These are phyloP conservation scores for Tribolium castaneum DNA, from an alignment of 1,140 invertebrate genomes.

Conservation along the genomic window DNA sequence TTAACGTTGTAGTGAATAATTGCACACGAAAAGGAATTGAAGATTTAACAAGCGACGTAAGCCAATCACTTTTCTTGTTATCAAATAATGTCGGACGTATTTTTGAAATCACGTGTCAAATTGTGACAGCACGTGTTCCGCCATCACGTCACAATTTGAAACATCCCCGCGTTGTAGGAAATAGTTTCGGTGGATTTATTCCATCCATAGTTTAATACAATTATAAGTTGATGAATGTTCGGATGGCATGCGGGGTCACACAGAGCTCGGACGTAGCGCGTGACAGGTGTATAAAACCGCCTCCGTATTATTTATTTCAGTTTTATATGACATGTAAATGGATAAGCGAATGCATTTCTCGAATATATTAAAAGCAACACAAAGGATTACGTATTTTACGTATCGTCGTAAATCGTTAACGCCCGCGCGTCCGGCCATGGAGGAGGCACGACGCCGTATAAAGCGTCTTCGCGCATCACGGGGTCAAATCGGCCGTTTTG, in stretches of 20 bases:
- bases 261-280: slow-evolving; percentile 27
- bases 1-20: too few relatives aligned
- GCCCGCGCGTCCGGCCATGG: not conserved
- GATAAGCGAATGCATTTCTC: slow-evolving; percentile 32
- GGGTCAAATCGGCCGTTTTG: slow-evolving; percentile 52
- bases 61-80: not conserved
- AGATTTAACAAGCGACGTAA: not conserved
- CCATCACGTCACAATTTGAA: not conserved
- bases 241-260: slow-evolving; percentile 35
- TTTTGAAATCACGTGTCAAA: not conserved
- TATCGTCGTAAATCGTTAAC: slow-evolving; percentile 33
- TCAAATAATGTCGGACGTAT: not conserved
- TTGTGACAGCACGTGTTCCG: not conserved
- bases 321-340: slow-evolving; percentile 31
- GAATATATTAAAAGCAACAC: slow-evolving; percentile 23
- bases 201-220: slow-evolving; percentile 33
- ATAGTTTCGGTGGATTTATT: slow-evolving; percentile 8
- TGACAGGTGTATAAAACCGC: slow-evolving; percentile 36
- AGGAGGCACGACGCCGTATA: not conserved
- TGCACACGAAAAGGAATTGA: too few relatives aligned
- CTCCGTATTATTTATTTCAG: slow-evolving; percentile 36
- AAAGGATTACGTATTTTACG: slow-evolving; percentile 21
- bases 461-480: not conserved
- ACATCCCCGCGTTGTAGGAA: not conserved
- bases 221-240: slow-evolving; percentile 35